Evolutionary conservation across 2,113 vertebrate genomes (phyloP).

Genomic region (Rafetus swinhoei): DNA sequence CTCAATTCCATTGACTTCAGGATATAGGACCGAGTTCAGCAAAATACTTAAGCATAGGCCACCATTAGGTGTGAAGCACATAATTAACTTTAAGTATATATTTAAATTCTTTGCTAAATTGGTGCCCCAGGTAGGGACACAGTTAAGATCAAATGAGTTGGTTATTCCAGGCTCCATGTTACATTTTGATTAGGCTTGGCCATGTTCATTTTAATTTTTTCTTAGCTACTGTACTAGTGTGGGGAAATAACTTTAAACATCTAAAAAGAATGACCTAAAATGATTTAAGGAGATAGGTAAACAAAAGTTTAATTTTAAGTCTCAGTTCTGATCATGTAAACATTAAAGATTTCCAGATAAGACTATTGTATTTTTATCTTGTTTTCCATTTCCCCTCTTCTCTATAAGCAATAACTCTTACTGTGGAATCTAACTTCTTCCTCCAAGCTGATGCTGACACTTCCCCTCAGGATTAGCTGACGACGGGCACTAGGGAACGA

Average conservation of each 20-base stretch:
- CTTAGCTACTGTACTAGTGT: neutral
- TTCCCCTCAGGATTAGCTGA: slow-evolving; percentile 19
- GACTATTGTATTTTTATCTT: fast-evolving
- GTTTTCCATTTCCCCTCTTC: neutral
- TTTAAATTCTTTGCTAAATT: neutral
- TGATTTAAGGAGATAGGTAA: neutral
- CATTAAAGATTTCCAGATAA: slow-evolving; percentile 8
- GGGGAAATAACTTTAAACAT: neutral
- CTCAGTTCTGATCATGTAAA: slow-evolving; percentile 13
- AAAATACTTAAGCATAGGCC: neutral
- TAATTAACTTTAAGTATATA: neutral
- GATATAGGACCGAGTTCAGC: neutral
- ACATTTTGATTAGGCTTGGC: neutral
- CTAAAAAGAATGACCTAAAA: neutral
- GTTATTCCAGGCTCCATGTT: neutral
- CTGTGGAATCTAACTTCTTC: slow-evolving; percentile 25
- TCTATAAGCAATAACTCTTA: neutral
- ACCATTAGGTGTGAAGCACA: neutral
- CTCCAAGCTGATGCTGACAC: neutral
- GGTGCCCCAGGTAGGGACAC: neutral
- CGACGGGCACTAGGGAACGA: neutral
- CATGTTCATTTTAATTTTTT: neutral
- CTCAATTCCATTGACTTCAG: neutral
- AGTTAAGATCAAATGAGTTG: neutral
- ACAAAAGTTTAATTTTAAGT: neutral